Evolutionary conservation across 2,797 vertebrate genomes (phyloP).

Genomic region (Enteromius anoplus): DNA sequence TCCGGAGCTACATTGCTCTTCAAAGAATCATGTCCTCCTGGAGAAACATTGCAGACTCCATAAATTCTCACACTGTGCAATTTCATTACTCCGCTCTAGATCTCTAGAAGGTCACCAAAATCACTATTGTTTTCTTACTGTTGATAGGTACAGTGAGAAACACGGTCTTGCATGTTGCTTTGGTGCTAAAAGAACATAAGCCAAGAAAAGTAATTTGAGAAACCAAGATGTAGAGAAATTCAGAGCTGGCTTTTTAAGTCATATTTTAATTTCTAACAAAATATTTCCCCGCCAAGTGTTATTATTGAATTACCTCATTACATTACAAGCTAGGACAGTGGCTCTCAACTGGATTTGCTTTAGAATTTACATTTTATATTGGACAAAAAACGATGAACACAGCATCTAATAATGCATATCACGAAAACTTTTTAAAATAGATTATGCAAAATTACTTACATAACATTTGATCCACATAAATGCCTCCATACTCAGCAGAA

Average conservation of each 20-base stretch:
- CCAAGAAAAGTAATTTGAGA: constrained; percentile 8
- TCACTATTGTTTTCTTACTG: constrained; percentile 1
- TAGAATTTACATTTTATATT: background rate
- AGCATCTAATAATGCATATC: background rate
- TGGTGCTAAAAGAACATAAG: background rate
- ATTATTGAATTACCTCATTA: constrained; percentile 29
- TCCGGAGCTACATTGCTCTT: constrained; percentile 22
- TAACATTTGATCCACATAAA: background rate
- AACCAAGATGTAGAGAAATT: background rate
- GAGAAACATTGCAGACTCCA: constrained; percentile 23
- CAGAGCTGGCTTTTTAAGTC: background rate
- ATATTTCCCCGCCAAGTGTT: constrained; percentile 1
- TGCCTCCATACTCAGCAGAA: background rate
- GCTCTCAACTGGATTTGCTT: background rate
- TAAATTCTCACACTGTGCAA: constrained; percentile 28
- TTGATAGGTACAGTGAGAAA: constrained; percentile 3
- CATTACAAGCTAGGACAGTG: background rate
- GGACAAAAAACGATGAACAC: background rate
- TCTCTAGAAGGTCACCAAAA: constrained; percentile 4
- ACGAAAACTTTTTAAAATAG: background rate
- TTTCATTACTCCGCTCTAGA: constrained; percentile 14
- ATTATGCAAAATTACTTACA: background rate
- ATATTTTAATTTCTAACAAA: constrained; percentile 18
- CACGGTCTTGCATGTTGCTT: background rate
- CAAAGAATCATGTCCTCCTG: constrained; percentile 34